Evolutionary conservation across 2,113 vertebrate species (phyloP).

Genomic region (Oreochromis aureus): DNA sequence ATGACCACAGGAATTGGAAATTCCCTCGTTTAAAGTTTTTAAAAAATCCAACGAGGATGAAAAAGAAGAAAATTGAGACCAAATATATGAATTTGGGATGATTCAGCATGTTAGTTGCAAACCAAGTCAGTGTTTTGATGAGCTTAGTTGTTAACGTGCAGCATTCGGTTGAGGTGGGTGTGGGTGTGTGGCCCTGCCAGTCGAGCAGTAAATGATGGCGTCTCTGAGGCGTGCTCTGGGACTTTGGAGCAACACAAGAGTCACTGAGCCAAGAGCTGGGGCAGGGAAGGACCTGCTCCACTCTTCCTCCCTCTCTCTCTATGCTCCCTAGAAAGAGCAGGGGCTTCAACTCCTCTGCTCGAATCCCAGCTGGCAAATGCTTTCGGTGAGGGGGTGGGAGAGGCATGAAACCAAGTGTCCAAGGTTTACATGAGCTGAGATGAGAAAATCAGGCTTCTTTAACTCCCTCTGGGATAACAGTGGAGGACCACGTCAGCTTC

Average conservation of each 20-base stretch:
- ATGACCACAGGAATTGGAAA: neutral
- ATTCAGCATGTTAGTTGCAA: neutral
- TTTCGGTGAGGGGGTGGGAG: neutral
- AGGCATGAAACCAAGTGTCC: constrained; percentile 4
- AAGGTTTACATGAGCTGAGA: constrained; percentile 31
- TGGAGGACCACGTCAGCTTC: constrained; percentile 13
- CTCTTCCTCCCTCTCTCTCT: neutral
- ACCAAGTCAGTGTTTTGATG: constrained; percentile 13
- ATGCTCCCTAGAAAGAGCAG: neutral
- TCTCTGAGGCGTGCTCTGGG: constrained; percentile 46
- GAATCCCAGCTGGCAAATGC: constrained; percentile 26
- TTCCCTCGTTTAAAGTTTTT: neutral
- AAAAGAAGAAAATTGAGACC: neutral
- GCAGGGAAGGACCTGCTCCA: constrained; percentile 40
- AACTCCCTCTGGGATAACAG: constrained; percentile 3
- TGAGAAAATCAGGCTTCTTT: constrained; percentile 35
- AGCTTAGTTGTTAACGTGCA: neutral
- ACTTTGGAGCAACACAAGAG: constrained; percentile 37
- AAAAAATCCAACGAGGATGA: neutral
- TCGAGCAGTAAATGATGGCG: constrained; percentile 55
- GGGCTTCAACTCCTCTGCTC: neutral
- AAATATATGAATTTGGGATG: neutral
- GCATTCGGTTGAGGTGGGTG: constrained; percentile 24
- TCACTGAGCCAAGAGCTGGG: constrained; percentile 41
- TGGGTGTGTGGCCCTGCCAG: constrained; percentile 37